Percentiles rank a stretch among this genome's conserved stretches.
Evolutionary conservation across 2,113 vertebrate species (phyloP).

Genomic region (Chaetops frenatus): DNA sequence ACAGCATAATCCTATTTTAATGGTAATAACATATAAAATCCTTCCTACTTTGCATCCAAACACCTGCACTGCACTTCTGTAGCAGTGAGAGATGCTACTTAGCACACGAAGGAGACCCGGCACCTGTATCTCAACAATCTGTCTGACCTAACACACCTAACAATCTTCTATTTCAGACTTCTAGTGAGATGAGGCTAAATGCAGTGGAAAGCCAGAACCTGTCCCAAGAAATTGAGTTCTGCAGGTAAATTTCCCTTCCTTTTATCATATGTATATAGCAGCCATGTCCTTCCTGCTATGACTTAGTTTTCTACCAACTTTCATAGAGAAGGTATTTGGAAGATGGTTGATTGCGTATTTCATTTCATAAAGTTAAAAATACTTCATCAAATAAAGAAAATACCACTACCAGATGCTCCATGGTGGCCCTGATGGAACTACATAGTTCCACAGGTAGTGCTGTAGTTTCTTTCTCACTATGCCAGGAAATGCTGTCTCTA

Average conservation of each 20-base stretch:
- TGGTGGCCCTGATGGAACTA: background rate
- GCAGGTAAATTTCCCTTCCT: background rate
- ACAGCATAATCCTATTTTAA: background rate
- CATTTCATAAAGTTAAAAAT: background rate
- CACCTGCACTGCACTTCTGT: background rate
- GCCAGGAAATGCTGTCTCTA: background rate
- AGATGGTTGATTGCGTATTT: background rate
- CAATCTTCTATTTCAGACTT: background rate
- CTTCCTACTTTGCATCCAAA: background rate
- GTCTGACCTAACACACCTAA: background rate
- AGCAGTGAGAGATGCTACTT: background rate
- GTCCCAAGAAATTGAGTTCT: background rate
- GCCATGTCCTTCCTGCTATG: background rate
- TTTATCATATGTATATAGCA: background rate
- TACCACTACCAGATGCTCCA: background rate
- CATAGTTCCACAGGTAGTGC: background rate
- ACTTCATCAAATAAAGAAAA: background rate
- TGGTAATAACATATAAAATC: background rate
- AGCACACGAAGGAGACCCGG: background rate
- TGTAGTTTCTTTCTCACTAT: background rate
- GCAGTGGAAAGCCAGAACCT: background rate
- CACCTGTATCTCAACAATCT: rapidly evolving
- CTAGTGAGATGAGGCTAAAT: background rate
- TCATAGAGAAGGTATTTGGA: background rate
- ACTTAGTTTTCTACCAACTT: background rate